Percentiles rank a stretch among this genome's conserved stretches.
phyloP scores from a whole-genome alignment of 2,888 invertebrate species.

The Electrophaes corylata region DNA sequence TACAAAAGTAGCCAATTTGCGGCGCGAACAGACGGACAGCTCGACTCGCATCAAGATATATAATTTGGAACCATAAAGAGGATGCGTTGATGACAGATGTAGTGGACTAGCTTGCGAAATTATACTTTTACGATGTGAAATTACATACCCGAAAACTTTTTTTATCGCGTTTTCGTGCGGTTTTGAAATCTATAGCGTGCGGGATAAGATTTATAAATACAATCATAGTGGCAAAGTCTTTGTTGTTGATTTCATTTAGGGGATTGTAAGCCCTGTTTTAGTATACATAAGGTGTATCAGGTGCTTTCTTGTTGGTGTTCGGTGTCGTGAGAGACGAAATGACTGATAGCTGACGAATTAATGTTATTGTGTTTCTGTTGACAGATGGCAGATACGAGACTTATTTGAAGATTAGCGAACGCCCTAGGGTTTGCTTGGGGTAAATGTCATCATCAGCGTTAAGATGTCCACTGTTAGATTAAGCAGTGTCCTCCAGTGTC shows the following conservation, averaged over 20 bases:
- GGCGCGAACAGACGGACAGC: conserved; percentile 17
- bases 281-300: not conserved
- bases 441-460: not conserved
- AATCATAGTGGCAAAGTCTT: not conserved
- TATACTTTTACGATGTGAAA: conserved; percentile 53
- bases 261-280: not conserved
- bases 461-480: too few species aligned
- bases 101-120: conserved; percentile 43
- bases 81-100: conserved; percentile 56
- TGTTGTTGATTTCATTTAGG: not conserved
- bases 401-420: not conserved
- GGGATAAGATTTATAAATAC: not conserved
- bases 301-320: conserved; percentile 1
- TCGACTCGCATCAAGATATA: conserved; percentile 37
- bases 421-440: conserved; percentile 1
- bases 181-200: not conserved
- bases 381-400: conserved; percentile 9
- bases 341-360: conserved; percentile 42
- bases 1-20: conserved; percentile 30
- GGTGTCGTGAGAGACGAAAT: conserved; percentile 37
- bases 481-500: too few species aligned
- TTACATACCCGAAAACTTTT: conserved; percentile 38
- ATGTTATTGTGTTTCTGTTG: conserved; percentile 39
- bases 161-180: not conserved
- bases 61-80: conserved; percentile 62